These are phyloP conservation scores for Nomada goodeniana DNA, from an alignment of 2,888 invertebrate genomes.

Conservation along the genomic window DNA sequence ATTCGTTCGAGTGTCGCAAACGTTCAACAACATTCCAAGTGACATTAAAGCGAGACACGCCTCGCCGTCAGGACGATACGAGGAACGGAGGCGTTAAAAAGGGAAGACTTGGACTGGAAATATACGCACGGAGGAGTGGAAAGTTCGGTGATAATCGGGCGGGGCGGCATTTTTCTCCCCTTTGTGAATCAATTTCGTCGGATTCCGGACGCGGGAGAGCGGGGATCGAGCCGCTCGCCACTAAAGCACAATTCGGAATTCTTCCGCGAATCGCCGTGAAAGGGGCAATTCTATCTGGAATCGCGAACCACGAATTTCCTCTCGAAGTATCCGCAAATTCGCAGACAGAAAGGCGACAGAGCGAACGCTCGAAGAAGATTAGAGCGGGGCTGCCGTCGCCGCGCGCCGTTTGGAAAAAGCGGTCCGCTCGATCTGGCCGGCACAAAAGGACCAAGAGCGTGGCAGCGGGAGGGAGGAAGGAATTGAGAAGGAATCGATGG, in stretches of 20 bases:
- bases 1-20: slow-evolving; percentile 27
- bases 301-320: slow-evolving; percentile 51
- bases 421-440: slow-evolving; percentile 48
- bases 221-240: neutral
- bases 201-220: neutral
- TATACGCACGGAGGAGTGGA: neutral
- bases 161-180: neutral
- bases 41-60: slow-evolving; percentile 8
- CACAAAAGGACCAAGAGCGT: slow-evolving; percentile 49
- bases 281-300: slow-evolving; percentile 54
- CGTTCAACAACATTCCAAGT: slow-evolving; percentile 39
- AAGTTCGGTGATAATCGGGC: slow-evolving; percentile 2
- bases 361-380: slow-evolving; percentile 49
- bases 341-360: slow-evolving; percentile 40
- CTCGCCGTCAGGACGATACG: neutral
- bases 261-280: slow-evolving; percentile 33
- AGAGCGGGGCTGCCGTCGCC: slow-evolving; percentile 37
- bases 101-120: neutral
- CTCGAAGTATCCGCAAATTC: slow-evolving; percentile 53
- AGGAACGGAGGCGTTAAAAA: neutral
- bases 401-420: slow-evolving; percentile 22
- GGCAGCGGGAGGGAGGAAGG: neutral
- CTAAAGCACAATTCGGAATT: slow-evolving; percentile 40
- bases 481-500: neutral
- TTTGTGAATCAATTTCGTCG: slow-evolving; percentile 32